These are phyloP conservation scores for Poliocrania exsul DNA, from an alignment of 2,797 vertebrate genomes.

Conservation along the genomic window DNA sequence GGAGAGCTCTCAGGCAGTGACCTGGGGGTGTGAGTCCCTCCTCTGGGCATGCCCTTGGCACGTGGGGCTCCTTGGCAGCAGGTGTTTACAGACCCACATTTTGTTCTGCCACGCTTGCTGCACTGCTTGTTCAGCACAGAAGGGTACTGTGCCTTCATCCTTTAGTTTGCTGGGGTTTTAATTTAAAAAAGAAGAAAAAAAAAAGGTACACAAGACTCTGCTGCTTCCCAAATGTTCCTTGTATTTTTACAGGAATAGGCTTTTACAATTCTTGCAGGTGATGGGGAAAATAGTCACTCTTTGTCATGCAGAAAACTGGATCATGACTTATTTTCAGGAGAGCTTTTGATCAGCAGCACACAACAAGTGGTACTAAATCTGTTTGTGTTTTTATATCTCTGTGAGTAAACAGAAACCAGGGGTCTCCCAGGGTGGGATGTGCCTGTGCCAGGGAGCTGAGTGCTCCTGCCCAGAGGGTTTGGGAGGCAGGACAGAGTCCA, in stretches of 20 bases:
- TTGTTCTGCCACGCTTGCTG: neutral
- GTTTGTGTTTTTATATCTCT: neutral
- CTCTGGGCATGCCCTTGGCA: neutral
- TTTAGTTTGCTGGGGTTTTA: neutral
- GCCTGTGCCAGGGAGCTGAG: neutral
- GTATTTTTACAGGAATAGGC: slow-evolving; percentile 15
- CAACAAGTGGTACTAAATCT: neutral
- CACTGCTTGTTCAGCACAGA: neutral
- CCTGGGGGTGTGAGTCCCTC: neutral
- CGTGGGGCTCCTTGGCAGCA: neutral
- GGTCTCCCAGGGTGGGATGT: neutral
- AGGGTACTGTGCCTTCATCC: slow-evolving; percentile 64
- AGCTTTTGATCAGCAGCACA: neutral
- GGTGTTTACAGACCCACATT: neutral
- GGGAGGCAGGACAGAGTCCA: neutral
- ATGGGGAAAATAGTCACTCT: neutral
- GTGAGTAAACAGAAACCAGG: neutral
- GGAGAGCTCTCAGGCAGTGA: neutral
- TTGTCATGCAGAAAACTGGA: slow-evolving; percentile 17
- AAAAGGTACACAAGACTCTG: neutral
- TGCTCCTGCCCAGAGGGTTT: neutral
- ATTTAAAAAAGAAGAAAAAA: neutral
- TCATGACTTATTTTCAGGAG: neutral
- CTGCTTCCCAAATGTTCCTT: neutral
- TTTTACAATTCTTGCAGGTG: slow-evolving; percentile 12